Evolutionary conservation across 2,113 vertebrate species (phyloP).

Genomic region (Oceanites oceanicus): DNA sequence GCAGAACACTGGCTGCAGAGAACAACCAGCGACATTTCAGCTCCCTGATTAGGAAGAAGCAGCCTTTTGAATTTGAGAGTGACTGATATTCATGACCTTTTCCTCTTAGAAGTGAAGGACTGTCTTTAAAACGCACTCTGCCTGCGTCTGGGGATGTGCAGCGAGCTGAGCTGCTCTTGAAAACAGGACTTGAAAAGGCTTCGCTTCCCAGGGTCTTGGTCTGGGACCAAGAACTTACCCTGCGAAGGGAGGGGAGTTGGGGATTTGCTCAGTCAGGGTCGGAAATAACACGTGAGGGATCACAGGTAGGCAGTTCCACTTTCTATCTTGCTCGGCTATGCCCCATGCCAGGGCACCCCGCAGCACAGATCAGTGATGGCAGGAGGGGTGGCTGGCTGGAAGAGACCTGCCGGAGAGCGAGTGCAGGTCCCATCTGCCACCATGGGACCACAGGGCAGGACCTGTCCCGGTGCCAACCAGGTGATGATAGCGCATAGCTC

Average conservation of each 20-base stretch:
- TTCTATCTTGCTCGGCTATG: not conserved
- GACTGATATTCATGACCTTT: constrained; percentile 31
- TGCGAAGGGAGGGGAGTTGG: rapidly evolving
- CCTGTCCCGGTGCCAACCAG: not conserved
- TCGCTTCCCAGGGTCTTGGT: not conserved
- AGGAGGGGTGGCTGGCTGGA: not conserved
- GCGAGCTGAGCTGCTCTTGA: not conserved
- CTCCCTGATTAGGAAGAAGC: not conserved
- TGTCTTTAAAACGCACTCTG: not conserved
- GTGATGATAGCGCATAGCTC: not conserved
- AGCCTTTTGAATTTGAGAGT: constrained; percentile 4
- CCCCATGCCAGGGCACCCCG: not conserved
- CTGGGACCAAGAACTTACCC: not conserved
- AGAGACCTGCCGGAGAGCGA: rapidly evolving
- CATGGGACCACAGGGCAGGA: not conserved
- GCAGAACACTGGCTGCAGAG: not conserved
- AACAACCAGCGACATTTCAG: not conserved
- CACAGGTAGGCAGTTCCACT: not conserved
- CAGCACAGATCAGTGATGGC: not conserved
- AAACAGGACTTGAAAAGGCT: constrained; percentile 8
- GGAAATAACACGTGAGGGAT: not conserved
- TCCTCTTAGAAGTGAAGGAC: not conserved
- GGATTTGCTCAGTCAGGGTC: not conserved
- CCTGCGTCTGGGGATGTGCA: not conserved
- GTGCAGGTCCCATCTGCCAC: not conserved